Evolutionary conservation across 2,888 invertebrate genomes (phyloP).

Genomic region (Synergus gifuensis): DNA sequence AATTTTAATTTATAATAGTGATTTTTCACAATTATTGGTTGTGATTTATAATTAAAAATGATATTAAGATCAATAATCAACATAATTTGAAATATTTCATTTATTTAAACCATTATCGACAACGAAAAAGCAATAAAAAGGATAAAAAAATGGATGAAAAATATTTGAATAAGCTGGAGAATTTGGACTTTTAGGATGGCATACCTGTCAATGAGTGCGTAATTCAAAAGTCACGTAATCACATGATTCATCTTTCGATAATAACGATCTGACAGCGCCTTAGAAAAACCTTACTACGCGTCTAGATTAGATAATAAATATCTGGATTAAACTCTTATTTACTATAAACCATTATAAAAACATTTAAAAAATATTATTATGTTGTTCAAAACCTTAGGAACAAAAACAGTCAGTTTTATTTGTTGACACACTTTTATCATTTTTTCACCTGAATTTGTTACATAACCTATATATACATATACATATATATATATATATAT

Average conservation of each 20-base stretch:
- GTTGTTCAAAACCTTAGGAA: background rate
- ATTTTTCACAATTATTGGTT: background rate
- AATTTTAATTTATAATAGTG: background rate
- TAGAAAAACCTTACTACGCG: background rate
- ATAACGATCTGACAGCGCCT: background rate
- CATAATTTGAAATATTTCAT: background rate
- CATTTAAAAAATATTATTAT: background rate
- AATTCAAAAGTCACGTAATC: conserved; percentile 14
- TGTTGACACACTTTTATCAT: background rate
- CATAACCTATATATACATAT: background rate
- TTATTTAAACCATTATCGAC: background rate
- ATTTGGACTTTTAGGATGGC: background rate
- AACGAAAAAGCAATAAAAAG: background rate
- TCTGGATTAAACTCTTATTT: background rate
- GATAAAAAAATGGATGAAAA: background rate
- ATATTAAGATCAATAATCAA: background rate
- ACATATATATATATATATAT: background rate
- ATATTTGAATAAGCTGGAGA: background rate
- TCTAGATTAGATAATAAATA: background rate
- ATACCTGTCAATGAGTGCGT: background rate
- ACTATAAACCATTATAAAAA: background rate
- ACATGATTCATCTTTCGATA: background rate
- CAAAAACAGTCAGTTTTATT: background rate
- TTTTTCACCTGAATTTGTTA: background rate
- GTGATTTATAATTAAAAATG: background rate